These are phyloP conservation scores for Phenganax marumi DNA, from an alignment of 92 coral and sea anemone species.

Conservation along the genomic window DNA sequence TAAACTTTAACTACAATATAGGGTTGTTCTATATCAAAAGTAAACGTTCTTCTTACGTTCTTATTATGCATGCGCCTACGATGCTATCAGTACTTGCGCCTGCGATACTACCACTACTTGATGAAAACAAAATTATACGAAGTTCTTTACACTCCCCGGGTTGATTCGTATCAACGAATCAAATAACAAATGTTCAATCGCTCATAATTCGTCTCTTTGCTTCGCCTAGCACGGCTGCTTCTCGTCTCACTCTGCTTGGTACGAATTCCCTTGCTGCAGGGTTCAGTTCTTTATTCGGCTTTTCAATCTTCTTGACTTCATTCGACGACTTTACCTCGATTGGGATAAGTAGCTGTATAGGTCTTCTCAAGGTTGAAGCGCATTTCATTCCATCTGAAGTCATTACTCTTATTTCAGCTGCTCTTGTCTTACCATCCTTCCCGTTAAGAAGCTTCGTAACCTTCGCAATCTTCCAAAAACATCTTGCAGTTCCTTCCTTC, in stretches of 20 bases:
- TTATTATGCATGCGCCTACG: too few relatives aligned
- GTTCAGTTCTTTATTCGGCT: neutral
- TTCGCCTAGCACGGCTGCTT: neutral
- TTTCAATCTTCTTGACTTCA: neutral
- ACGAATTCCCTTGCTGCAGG: neutral
- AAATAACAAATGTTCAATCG: neutral
- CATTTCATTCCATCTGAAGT: neutral
- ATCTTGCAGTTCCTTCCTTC: slow-evolving; percentile 20
- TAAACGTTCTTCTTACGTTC: too few relatives aligned
- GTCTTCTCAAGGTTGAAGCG: neutral
- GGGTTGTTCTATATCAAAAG: too few relatives aligned
- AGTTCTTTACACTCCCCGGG: slow-evolving; percentile 6
- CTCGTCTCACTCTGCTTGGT: neutral
- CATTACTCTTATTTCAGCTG: slow-evolving; percentile 16
- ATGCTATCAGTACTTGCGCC: too few relatives aligned
- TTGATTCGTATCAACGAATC: neutral
- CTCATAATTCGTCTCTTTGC: neutral
- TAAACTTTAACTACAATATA: too few relatives aligned
- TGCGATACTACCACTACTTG: too few relatives aligned
- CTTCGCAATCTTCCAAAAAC: slow-evolving; percentile 18
- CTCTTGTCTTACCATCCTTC: slow-evolving; percentile 11
- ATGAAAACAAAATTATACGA: too few relatives aligned
- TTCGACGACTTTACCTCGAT: neutral
- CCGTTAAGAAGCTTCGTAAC: neutral
- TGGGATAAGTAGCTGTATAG: slow-evolving; percentile 8